Conservation (phyloP, 2,797 vertebrate genomes). For the Tiaroga cobitis region DNA sequence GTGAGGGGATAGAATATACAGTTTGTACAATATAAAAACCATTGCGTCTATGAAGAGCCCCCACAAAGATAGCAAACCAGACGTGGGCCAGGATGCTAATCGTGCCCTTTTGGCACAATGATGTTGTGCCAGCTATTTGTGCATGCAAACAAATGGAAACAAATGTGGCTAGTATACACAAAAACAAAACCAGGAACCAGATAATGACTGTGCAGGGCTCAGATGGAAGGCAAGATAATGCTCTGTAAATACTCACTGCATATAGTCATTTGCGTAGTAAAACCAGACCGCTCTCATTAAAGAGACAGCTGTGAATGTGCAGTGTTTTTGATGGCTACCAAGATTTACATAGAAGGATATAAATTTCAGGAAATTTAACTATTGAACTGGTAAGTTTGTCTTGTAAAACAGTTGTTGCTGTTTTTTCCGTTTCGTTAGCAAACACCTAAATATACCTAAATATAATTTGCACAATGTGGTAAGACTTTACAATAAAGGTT, state of each 20-base stretch:
- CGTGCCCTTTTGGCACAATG: constrained; percentile 14
- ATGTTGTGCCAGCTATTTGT: constrained; percentile 22
- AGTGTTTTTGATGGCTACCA: constrained; percentile 20
- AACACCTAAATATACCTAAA: constrained; percentile 10
- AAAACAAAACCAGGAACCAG: constrained; percentile 50
- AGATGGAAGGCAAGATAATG: constrained; percentile 52
- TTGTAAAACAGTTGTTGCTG: neutral
- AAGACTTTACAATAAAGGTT: neutral
- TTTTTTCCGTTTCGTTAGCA: neutral
- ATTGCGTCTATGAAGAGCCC: no score
- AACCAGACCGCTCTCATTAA: constrained; percentile 17
- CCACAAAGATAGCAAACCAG: no score
- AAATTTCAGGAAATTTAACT: neutral
- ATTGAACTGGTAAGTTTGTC: neutral
- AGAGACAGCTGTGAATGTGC: constrained; percentile 10
- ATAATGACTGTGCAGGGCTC: neutral
- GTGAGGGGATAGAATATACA: no score
- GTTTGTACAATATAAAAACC: no score
- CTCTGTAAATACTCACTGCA: constrained; percentile 27
- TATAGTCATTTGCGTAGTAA: constrained; percentile 27
- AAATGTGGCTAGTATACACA: constrained; percentile 18
- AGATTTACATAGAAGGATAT: neutral
- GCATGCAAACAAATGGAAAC: constrained; percentile 46
- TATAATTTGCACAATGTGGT: neutral
- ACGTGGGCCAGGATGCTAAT: constrained; percentile 11